Base-by-base conservation (phyloP, 2,113 vertebrate genomes). In the Callipepla squamata region DNA sequence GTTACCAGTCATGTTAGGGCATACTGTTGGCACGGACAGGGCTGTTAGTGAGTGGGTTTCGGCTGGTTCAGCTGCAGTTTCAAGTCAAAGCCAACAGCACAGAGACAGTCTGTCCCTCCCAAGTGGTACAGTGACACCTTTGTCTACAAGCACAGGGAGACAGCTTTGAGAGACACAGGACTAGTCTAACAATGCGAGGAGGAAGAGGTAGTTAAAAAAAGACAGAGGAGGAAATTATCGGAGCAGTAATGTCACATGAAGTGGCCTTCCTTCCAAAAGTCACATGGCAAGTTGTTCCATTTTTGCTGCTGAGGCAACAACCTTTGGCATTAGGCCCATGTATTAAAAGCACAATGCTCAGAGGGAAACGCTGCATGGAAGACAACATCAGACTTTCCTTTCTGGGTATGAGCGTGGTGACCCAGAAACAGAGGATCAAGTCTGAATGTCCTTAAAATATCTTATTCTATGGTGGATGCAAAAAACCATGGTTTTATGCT, bases 401-500 rank as follows among this genome's bases (percentile, higher is more conserved):
- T 78, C 69, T 85, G 80, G 48, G 20, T 67, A 40, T 44, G n/a
- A 80, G 26, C 1, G 6, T 34, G n/a, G 62, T 94, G 96, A 95
- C 82, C 91, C 92, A 96, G 79, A 96, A 95, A 70, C 61, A 86
- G 87, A 91, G 47, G 20, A 80, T 3, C 63, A 67, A 89, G 92
- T 69, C 81, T 87, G 34, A 91, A 87, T 85, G 89, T 88, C 91
- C 91, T 95, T 67, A 95, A 95, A 96, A 91, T 88, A 77, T 83
- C 76, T 95, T 76, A 70, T 72, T 28, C 63, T 57, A 10, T 14
- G 50, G 44, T 62, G 42, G 32, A 65, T 70, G 70, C 47, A 53
- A 45, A 44, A 44, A 80, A 28, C n/a, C 67, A 20, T 53, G 15
- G 32, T 73, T 70, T 83, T 48, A 68, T 15, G n/a, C 3, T 47